Evolutionary conservation across 2,113 vertebrate species (phyloP), one percentile per base, ranked within the genome.

Genomic region (Narcine bancroftii): DNA sequence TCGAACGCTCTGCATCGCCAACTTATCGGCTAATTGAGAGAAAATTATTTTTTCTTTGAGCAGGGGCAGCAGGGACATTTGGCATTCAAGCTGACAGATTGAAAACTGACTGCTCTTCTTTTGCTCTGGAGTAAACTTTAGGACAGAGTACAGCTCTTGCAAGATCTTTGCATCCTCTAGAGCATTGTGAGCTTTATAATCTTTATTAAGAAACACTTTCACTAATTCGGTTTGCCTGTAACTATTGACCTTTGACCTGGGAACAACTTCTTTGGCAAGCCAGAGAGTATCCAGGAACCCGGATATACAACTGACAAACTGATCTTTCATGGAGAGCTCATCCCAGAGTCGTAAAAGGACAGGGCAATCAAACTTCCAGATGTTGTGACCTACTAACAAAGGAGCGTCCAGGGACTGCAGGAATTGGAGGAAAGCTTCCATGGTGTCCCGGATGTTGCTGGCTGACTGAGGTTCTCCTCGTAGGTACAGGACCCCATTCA

Each of bases 251-350:
- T 65, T 63, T 50, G 76, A 21, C 21, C 56, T 79, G 47, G 92
- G 53, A 87, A 83, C 15, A 39, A 72, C 29, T 7, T 33, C 63
- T 45, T 36, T 92, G 60, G 76, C 33, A 26, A 92, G 42, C 39
- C 29, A 24, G 15, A 85, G 56, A 21, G 92, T 92, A 69, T 92
- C 92, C 63, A 92, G 63, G 63, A 92, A 92, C 7, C 92, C 92
- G 47, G 26, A 9, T 15, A 92, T 45, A 63, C 77, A 66, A 47
- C 26, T 45, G 26, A 26, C 56, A 71, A 92, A 92, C 33, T 92
- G 76, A 47, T 92, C 77, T 56, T 83, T 92, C 75, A 92, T 65
- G 53, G 56, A 83, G 63, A 92, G 47, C 39, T 92, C 39, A 45
- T 92, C 63, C 36, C 47, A 69, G 47, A 33, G 63, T 50, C 63